A percentile compares a stretch with the other conserved stretches of the same genome.
Evolutionary conservation across 2,113 vertebrate genomes (phyloP).

Genomic region (Tenebrosternarchus preto): DNA sequence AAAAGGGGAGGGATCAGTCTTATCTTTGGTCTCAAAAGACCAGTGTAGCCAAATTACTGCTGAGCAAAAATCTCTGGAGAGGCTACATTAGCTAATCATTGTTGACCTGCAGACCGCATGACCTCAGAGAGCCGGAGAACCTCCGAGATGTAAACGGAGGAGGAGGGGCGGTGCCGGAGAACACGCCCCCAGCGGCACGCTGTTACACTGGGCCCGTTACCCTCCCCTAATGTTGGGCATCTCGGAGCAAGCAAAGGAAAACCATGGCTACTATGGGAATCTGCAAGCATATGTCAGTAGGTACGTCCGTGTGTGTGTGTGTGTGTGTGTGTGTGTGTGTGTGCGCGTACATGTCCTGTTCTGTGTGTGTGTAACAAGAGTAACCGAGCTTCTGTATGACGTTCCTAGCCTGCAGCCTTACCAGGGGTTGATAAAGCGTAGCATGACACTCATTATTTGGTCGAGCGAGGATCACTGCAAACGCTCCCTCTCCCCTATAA

Average conservation of each 20-base stretch:
- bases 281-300: too few species aligned
- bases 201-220: too few species aligned
- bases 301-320: too few species aligned
- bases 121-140: conserved; percentile 45
- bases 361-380: too few species aligned
- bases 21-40: conserved; percentile 26
- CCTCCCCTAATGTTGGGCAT: too few species aligned
- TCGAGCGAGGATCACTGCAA: not conserved
- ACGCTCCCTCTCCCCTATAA: not conserved
- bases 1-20: conserved; percentile 37
- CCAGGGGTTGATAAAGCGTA: too few species aligned
- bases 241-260: not conserved
- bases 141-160: conserved; percentile 25
- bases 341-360: too few species aligned
- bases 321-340: too few species aligned
- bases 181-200: conserved; percentile 55
- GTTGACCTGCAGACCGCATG: conserved; percentile 37
- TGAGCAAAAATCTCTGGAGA: conserved; percentile 43
- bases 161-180: conserved; percentile 44
- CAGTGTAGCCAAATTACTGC: conserved; percentile 4
- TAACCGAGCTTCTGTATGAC: too few species aligned
- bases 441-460: not conserved
- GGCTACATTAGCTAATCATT: conserved; percentile 35
- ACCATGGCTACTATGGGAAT: too few species aligned
- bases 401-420: too few species aligned